phyloP scores from a whole-genome alignment of 2,797 vertebrate species.

The Gymnocypris eckloni region DNA sequence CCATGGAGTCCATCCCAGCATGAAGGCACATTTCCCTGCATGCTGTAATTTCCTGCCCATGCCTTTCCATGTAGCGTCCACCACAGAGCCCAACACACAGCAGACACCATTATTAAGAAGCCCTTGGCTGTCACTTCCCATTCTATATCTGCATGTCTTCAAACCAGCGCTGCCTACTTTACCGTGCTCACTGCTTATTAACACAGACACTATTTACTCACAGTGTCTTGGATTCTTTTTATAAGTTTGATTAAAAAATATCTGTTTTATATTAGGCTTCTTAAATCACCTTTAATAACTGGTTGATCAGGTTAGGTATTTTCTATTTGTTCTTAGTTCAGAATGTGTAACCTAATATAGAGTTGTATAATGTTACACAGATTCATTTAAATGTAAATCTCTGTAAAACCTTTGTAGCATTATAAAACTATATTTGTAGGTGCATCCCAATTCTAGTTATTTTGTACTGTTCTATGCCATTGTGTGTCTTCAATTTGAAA shows the following conservation, averaged over 20 bases:
- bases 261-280: not conserved
- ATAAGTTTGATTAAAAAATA: conserved; percentile 57
- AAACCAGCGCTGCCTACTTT: conserved; percentile 32
- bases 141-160: conserved; percentile 73
- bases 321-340: not conserved
- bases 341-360: not conserved
- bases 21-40: conserved; percentile 75
- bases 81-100: conserved; percentile 68
- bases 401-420: not conserved
- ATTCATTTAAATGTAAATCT: not conserved
- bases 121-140: conserved; percentile 73
- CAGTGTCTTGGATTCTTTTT: conserved; percentile 35
- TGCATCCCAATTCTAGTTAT: not conserved
- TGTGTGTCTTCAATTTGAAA: not conserved
- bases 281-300: not conserved
- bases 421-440: not conserved
- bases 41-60: conserved; percentile 80
- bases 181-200: conserved; percentile 63
- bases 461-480: not conserved
- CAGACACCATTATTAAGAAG: conserved; percentile 78
- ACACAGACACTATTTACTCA: conserved; percentile 19
- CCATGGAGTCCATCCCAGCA: conserved; percentile 71
- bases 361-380: not conserved
- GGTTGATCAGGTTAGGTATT: not conserved
- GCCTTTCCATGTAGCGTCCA: conserved; percentile 69